Conservation (phyloP, 30 jellyfish, hydroid and myxozoan species). For the Cassiopea andromeda region DNA sequence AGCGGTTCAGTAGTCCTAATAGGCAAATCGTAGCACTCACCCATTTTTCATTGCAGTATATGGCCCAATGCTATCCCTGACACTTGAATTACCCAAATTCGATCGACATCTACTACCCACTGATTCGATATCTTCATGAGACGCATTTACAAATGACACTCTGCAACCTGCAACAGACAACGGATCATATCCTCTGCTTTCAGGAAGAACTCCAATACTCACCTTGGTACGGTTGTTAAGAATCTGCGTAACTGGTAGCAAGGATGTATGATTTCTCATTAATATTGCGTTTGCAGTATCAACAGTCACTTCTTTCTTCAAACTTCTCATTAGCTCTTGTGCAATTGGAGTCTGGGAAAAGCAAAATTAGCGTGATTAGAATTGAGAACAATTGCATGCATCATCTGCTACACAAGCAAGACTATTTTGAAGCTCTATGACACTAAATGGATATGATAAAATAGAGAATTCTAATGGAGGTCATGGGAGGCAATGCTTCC, state of each 20-base stretch:
- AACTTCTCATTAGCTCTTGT: neutral
- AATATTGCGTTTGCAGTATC: neutral
- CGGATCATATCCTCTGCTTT: neutral
- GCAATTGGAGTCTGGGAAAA: conserved; percentile 5
- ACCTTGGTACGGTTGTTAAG: conserved; percentile 24
- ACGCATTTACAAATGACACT: conserved; percentile 6
- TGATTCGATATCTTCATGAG: conserved; percentile 25
- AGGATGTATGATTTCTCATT: neutral
- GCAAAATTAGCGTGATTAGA: neutral
- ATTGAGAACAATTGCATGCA: too few species aligned
- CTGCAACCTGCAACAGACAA: conserved; percentile 7
- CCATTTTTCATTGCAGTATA: neutral
- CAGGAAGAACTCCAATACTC: neutral
- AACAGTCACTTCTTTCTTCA: conserved; percentile 4
- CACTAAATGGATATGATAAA: too few species aligned
- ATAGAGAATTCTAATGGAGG: too few species aligned
- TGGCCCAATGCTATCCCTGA: neutral
- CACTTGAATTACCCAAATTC: conserved; percentile 3
- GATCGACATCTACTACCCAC: conserved; percentile 22
- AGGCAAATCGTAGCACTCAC: neutral
- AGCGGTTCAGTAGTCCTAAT: neutral
- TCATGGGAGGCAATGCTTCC: too few species aligned
- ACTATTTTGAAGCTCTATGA: too few species aligned
- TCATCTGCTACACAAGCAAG: too few species aligned
- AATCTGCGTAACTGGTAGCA: neutral